These are phyloP conservation scores for Nibea albiflora DNA, from an alignment of 2,113 vertebrate genomes.

Conservation along the genomic window DNA sequence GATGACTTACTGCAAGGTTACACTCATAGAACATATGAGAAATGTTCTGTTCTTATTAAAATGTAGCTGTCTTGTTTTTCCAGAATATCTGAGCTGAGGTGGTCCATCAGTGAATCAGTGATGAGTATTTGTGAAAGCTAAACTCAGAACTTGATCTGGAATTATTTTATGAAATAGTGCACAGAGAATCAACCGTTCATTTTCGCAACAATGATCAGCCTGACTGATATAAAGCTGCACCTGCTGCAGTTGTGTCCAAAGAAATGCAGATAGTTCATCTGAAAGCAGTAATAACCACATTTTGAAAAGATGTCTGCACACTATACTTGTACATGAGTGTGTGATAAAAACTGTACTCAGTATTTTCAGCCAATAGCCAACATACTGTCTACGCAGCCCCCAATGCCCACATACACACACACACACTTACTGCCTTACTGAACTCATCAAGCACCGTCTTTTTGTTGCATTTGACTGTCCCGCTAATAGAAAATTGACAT, in stretches of 20 bases:
- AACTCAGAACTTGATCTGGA: no score
- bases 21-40: neutral
- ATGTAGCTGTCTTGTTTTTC: neutral
- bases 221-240: neutral
- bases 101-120: no score
- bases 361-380: neutral
- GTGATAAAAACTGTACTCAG: neutral
- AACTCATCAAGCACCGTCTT: conserved; percentile 14
- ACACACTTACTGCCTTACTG: neutral
- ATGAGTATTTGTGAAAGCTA: no score
- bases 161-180: neutral
- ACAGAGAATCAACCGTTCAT: neutral
- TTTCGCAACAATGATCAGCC: neutral
- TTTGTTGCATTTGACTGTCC: conserved; percentile 27
- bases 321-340: no score
- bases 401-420: neutral
- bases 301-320: neutral
- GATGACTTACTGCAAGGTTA: neutral
- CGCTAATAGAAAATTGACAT: conserved; percentile 43
- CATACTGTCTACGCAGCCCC: neutral
- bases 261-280: neutral
- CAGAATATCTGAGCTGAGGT: neutral
- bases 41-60: neutral
- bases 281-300: neutral
- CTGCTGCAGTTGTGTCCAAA: neutral